These are phyloP conservation scores for Pseudoips prasinana DNA, from an alignment of 2,888 invertebrate species.

Conservation along the genomic window DNA sequence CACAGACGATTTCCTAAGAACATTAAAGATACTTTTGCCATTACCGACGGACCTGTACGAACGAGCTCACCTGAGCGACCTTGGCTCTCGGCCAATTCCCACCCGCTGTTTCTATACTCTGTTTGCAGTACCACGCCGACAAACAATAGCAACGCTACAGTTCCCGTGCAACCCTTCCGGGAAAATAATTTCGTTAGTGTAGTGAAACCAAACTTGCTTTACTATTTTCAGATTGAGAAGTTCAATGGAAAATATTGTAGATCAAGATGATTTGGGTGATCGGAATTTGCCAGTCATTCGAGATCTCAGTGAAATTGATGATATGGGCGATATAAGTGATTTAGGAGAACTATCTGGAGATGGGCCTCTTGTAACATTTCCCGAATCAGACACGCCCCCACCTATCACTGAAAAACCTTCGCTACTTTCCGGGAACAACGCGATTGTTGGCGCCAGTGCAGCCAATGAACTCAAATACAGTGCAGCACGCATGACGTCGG, in stretches of 20 bases:
- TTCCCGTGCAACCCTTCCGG: constrained; percentile 46
- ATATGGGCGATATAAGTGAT: constrained; percentile 76
- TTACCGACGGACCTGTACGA: constrained; percentile 52
- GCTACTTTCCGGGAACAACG: constrained; percentile 67
- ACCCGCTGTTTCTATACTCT: constrained; percentile 64
- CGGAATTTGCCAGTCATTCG: constrained; percentile 72
- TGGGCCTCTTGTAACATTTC: constrained; percentile 91
- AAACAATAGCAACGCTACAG: constrained; percentile 73
- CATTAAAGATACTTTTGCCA: constrained; percentile 45
- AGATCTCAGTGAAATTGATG: constrained; percentile 74
- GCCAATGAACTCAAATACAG: constrained; percentile 91
- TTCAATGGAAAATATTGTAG: constrained; percentile 90
- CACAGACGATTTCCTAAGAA: constrained; percentile 40
- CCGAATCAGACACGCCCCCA: constrained; percentile 89
- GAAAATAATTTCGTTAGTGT: constrained; percentile 14
- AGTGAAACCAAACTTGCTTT: constrained; percentile 2
- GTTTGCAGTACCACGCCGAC: constrained; percentile 74
- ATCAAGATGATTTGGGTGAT: constrained; percentile 79
- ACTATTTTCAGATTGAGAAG: constrained; percentile 82
- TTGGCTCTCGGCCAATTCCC: constrained; percentile 74
- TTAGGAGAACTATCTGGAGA: constrained; percentile 69
- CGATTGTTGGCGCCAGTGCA: constrained; percentile 59
- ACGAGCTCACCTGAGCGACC: constrained; percentile 76
- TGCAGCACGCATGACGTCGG: constrained; percentile 91
- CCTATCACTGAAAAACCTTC: constrained; percentile 74